These are phyloP conservation scores for Pyxicephalus adspersus DNA, from an alignment of 2,113 vertebrate species.

Conservation along the genomic window DNA sequence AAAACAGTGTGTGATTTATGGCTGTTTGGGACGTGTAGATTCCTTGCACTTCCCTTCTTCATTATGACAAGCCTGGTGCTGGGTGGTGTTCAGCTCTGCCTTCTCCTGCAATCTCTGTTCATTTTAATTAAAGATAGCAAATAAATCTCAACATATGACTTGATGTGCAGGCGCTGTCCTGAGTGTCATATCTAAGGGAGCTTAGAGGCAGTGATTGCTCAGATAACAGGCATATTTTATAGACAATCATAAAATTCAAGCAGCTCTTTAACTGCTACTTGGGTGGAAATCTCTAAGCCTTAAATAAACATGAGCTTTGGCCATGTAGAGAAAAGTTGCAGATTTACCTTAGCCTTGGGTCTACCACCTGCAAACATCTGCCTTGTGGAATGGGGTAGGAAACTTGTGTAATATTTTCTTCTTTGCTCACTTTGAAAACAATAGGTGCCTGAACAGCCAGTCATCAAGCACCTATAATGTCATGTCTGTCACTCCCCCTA, in stretches of 20 bases:
- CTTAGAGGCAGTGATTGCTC: conserved; percentile 2
- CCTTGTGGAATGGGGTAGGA: no score
- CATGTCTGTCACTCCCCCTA: no score
- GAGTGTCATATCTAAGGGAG: conserved; percentile 3
- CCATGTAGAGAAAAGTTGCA: no score
- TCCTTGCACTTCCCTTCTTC: conserved; percentile 22
- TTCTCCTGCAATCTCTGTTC: conserved; percentile 19
- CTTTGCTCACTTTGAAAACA: no score
- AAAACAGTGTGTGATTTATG: conserved; percentile 43
- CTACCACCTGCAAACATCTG: no score
- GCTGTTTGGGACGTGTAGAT: conserved; percentile 22
- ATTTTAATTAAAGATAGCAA: conserved; percentile 49
- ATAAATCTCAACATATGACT: conserved; percentile 45
- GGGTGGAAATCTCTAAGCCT: background rate
- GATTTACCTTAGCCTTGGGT: no score
- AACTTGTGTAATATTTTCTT: no score
- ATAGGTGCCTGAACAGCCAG: no score
- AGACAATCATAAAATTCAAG: conserved; percentile 18
- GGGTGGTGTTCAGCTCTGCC: conserved; percentile 13
- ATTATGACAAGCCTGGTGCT: background rate
- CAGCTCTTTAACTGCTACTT: background rate
- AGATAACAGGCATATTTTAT: conserved; percentile 11
- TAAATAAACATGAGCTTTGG: no score
- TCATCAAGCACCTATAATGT: no score
- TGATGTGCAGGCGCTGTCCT: conserved; percentile 5